A percentile compares a stretch with the other conserved stretches of the same genome.
Evolutionary conservation across 2,888 invertebrate genomes (phyloP).

Genomic region (Gandaritis pyraliata): DNA sequence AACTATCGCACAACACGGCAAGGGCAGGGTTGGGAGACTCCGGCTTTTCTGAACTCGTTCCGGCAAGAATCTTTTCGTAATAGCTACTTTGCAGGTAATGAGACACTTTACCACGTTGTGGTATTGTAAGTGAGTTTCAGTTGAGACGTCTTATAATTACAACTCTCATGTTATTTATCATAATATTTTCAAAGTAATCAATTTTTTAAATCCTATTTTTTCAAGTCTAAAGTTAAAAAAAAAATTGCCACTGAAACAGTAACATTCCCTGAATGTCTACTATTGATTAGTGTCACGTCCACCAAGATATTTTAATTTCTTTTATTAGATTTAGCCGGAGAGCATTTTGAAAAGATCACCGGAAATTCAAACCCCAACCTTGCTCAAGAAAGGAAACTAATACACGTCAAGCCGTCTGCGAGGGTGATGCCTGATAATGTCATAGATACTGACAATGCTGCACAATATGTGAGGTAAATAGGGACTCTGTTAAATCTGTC

Average conservation of each 20-base stretch:
- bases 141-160: no score
- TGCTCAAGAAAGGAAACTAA: slow-evolving; percentile 10
- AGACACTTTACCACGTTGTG: no score
- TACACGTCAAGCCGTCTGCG: slow-evolving; percentile 25
- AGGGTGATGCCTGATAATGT: slow-evolving; percentile 29
- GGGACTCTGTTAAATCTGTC: slow-evolving; percentile 33
- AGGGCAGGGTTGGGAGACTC: slow-evolving; percentile 11
- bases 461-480: slow-evolving; percentile 31
- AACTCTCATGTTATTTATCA: no score
- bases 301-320: no score
- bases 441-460: slow-evolving; percentile 28
- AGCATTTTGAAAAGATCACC: not conserved
- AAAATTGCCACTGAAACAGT: no score
- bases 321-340: not conserved
- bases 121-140: no score
- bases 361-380: slow-evolving; percentile 6
- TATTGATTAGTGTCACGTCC: no score
- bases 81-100: not conserved
- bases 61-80: not conserved
- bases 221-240: no score
- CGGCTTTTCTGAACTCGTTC: not conserved
- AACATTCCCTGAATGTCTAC: no score
- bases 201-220: no score
- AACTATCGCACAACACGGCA: slow-evolving; percentile 28
- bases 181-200: no score